Conservation (phyloP, 2,113 vertebrate species). For the Upupa epops region DNA sequence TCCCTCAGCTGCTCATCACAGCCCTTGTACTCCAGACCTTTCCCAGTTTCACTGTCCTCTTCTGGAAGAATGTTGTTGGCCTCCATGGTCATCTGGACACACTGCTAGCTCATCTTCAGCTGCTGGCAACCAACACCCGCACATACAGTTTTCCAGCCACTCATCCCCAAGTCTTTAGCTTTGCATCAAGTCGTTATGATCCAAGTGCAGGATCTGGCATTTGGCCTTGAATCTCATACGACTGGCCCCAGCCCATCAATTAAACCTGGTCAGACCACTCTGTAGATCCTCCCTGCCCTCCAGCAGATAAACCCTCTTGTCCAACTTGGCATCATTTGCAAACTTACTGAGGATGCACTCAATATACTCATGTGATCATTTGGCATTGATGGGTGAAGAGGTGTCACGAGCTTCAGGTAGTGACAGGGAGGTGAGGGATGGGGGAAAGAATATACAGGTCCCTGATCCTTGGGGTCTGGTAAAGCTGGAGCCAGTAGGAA, state of each 20-base stretch:
- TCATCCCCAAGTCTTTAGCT: background rate
- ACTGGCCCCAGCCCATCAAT: background rate
- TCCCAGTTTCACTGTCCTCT: no score
- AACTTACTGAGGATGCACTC: background rate
- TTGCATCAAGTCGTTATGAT: background rate
- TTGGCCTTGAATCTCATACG: background rate
- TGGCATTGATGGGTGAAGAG: background rate
- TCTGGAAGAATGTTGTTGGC: no score
- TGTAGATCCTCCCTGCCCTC: background rate
- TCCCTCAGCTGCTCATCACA: no score
- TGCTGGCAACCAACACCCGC: no score
- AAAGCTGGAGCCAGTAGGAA: background rate
- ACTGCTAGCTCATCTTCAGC: no score
- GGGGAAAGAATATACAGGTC: background rate
- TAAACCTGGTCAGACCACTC: background rate
- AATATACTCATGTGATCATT: background rate
- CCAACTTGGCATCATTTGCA: background rate
- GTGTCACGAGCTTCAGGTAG: background rate
- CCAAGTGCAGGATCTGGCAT: background rate
- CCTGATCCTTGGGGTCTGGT: no score
- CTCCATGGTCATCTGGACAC: no score
- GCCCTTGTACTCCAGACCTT: no score
- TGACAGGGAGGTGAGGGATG: background rate
- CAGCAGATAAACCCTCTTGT: background rate
- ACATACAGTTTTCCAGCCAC: no score